A percentile compares a stretch with the other conserved stretches of the same genome.
Conservation (phyloP, 2,113 vertebrate genomes). For the Noctilio leporinus region DNA sequence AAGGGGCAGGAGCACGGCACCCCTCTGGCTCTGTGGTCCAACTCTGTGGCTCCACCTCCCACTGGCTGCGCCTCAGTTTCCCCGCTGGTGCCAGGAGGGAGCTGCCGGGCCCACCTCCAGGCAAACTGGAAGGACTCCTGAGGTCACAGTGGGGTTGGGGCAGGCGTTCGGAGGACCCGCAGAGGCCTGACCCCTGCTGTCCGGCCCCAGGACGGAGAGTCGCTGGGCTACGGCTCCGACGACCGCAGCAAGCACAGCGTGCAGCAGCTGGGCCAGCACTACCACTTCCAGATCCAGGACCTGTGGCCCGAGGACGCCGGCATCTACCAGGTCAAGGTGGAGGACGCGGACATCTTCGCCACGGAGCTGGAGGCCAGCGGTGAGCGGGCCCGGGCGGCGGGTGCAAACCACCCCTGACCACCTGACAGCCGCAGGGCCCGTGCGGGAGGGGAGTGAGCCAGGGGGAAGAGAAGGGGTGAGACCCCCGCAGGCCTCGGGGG, state of each 20-base stretch:
- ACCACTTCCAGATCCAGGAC: conserved; percentile 85
- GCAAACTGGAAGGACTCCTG: too few species aligned
- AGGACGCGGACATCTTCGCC: conserved; percentile 83
- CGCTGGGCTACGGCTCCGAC: conserved; percentile 73
- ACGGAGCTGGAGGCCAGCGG: conserved; percentile 81
- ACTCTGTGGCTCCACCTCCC: neutral
- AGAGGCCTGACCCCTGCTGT: neutral
- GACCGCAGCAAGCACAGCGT: conserved; percentile 74
- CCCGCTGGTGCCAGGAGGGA: neutral
- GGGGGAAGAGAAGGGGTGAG: neutral
- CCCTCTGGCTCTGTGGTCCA: neutral
- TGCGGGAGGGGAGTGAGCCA: neutral
- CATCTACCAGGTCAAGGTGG: conserved; percentile 89
- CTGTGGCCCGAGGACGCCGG: conserved; percentile 86
- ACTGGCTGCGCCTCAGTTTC: neutral
- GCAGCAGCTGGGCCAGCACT: conserved; percentile 76
- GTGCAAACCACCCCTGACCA: too few species aligned
- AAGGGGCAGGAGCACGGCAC: neutral
- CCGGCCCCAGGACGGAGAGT: conserved; percentile 78
- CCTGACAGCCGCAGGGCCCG: neutral
- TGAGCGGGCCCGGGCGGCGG: conserved; percentile 52
- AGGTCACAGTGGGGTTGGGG: neutral
- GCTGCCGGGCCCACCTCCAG: fast-evolving
- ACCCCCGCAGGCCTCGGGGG: too few species aligned
- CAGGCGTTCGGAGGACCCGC: neutral